Evolutionary conservation across 2,113 vertebrate species (phyloP).

Genomic region (Gavialis gangeticus): DNA sequence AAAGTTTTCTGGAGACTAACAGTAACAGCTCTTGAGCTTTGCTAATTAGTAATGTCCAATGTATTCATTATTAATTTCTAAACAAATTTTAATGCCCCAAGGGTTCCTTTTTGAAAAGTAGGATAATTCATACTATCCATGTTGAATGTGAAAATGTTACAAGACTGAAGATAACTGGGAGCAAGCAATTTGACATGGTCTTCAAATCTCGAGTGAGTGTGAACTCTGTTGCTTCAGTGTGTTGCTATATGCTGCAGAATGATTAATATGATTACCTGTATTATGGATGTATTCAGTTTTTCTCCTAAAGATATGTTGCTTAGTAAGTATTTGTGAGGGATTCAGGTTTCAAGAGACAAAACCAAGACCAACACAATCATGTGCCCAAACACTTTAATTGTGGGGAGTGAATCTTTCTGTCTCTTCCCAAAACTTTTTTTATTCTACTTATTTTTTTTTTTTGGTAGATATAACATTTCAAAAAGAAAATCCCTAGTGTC

Average conservation of each 20-base stretch:
- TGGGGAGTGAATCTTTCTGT: background rate
- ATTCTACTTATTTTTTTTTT: background rate
- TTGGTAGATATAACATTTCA: background rate
- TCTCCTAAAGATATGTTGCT: background rate
- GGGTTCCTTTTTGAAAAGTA: conserved; percentile 9
- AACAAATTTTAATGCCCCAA: conserved; percentile 39
- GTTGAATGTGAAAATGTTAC: conserved; percentile 53
- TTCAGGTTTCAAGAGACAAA: background rate
- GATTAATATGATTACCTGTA: background rate
- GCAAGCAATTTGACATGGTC: conserved; percentile 46
- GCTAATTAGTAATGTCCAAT: conserved; percentile 64
- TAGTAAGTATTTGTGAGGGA: background rate
- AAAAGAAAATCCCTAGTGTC: background rate
- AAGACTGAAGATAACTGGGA: conserved; percentile 36
- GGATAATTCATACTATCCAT: conserved; percentile 52
- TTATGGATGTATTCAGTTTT: accelerated
- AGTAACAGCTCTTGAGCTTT: conserved; percentile 37
- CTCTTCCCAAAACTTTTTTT: background rate
- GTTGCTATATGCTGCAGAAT: background rate
- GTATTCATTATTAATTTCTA: conserved; percentile 67
- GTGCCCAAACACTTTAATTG: background rate
- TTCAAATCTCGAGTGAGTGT: conserved; percentile 38
- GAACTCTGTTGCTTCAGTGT: conserved; percentile 11
- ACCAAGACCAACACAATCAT: background rate
- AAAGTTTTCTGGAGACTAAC: conserved; percentile 54